A percentile compares a stretch with the other conserved stretches of the same genome.
Conservation (phyloP, 1,140 invertebrate species). For the Trichoplusia ni region DNA sequence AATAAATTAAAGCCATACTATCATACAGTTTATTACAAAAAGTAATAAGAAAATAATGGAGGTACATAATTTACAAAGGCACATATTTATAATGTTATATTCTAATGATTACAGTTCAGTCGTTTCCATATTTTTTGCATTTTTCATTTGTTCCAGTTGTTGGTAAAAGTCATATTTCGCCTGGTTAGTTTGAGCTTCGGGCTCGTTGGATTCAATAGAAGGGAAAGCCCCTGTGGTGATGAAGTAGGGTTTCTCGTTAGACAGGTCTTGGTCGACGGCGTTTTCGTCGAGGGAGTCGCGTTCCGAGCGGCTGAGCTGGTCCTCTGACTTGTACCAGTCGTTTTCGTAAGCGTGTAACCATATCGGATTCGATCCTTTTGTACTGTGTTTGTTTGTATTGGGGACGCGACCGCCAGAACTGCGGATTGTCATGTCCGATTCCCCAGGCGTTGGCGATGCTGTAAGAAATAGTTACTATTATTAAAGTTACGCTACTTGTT, state of each 20-base stretch:
- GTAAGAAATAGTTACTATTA: slow-evolving; percentile 15
- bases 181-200: slow-evolving; percentile 79
- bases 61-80: slow-evolving; percentile 42
- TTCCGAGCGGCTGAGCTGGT: slow-evolving; percentile 86
- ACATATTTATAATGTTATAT: slow-evolving; percentile 34
- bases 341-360: slow-evolving; percentile 97
- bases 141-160: slow-evolving; percentile 84
- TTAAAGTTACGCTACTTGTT: neutral
- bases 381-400: slow-evolving; percentile 96
- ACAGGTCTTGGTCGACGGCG: slow-evolving; percentile 85
- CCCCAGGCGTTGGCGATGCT: slow-evolving; percentile 81
- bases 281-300: slow-evolving; percentile 95
- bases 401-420: slow-evolving; percentile 89
- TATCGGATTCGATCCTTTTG: slow-evolving; percentile 96
- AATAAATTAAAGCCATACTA: too few relatives aligned
- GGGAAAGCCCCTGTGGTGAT: slow-evolving; percentile 79
- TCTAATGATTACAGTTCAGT: slow-evolving; percentile 86
- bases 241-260: slow-evolving; percentile 82
- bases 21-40: slow-evolving; percentile 28
- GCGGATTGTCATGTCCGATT: slow-evolving; percentile 88
- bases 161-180: slow-evolving; percentile 86
- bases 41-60: slow-evolving; percentile 29
- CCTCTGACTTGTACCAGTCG: slow-evolving; percentile 95
- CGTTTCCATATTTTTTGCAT: slow-evolving; percentile 91
- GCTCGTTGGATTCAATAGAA: slow-evolving; percentile 77